These are phyloP conservation scores for Phalanger gymnotis DNA, from an alignment of 2,797 vertebrate species.

Conservation along the genomic window DNA sequence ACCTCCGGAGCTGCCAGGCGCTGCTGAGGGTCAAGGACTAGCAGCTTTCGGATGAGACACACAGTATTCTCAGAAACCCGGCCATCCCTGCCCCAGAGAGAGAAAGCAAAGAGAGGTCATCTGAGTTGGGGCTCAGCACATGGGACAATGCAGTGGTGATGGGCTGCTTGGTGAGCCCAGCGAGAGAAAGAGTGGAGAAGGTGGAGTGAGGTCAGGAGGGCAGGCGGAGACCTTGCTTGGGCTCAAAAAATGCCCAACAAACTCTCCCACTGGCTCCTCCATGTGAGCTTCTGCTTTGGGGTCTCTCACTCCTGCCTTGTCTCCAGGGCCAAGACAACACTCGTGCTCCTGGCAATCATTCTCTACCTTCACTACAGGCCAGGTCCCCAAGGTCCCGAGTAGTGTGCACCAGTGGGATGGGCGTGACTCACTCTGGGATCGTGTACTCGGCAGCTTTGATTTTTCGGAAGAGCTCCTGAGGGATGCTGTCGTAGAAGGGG, in stretches of 20 bases:
- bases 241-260: background rate
- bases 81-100: conserved; percentile 89
- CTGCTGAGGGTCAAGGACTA: conserved; percentile 98
- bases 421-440: conserved; percentile 95
- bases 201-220: background rate
- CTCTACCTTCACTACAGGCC: background rate
- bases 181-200: background rate
- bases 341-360: background rate
- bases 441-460: conserved; percentile 99
- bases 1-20: conserved; percentile 95
- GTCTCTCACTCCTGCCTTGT: background rate
- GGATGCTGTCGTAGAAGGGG: conserved; percentile 99
- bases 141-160: background rate
- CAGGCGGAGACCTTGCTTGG: background rate
- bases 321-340: background rate
- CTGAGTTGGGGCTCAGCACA: background rate
- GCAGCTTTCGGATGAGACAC: conserved; percentile 97
- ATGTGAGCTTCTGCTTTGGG: background rate
- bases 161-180: accelerated
- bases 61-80: conserved; percentile 98
- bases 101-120: background rate
- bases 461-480: conserved; percentile 99
- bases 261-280: background rate
- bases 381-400: background rate
- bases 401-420: background rate